Evolutionary conservation across 2,888 invertebrate species (phyloP).

Genomic region (Acrobasis consociella): DNA sequence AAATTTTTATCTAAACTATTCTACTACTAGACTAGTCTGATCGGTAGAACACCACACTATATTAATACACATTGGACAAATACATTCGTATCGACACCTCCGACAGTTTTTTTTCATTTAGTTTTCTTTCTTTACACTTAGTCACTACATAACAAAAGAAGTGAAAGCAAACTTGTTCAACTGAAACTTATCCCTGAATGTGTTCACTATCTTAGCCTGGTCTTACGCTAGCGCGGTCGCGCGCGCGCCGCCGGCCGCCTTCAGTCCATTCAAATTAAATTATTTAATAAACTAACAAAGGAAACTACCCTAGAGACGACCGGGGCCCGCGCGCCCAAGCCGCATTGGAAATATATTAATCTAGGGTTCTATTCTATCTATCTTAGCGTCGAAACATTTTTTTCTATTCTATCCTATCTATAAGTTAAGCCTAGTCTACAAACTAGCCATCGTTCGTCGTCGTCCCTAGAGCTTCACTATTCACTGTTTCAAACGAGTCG

Average conservation of each 20-base stretch:
- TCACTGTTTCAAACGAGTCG: constrained; percentile 60
- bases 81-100: constrained; percentile 77
- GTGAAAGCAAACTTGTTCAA: constrained; percentile 80
- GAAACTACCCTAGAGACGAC: constrained; percentile 76
- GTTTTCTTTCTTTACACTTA: constrained; percentile 80
- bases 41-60: constrained; percentile 82
- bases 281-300: constrained; percentile 81
- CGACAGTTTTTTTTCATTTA: constrained; percentile 71
- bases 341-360: constrained; percentile 63
- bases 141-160: constrained; percentile 81
- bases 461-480: constrained; percentile 63
- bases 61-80: constrained; percentile 82
- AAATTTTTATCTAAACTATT: constrained; percentile 82
- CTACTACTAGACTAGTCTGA: constrained; percentile 83
- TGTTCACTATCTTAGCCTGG: constrained; percentile 70
- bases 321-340: constrained; percentile 51
- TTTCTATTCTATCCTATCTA: constrained; percentile 80
- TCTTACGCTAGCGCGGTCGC: constrained; percentile 49
- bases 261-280: constrained; percentile 82
- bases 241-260: constrained; percentile 57
- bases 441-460: constrained; percentile 68
- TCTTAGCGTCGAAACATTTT: constrained; percentile 79
- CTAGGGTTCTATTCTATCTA: constrained; percentile 76
- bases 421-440: constrained; percentile 72
- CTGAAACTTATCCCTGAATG: constrained; percentile 76